Base-by-base conservation (phyloP, 2,113 vertebrate species). In the Chrysochloris asiatica region DNA sequence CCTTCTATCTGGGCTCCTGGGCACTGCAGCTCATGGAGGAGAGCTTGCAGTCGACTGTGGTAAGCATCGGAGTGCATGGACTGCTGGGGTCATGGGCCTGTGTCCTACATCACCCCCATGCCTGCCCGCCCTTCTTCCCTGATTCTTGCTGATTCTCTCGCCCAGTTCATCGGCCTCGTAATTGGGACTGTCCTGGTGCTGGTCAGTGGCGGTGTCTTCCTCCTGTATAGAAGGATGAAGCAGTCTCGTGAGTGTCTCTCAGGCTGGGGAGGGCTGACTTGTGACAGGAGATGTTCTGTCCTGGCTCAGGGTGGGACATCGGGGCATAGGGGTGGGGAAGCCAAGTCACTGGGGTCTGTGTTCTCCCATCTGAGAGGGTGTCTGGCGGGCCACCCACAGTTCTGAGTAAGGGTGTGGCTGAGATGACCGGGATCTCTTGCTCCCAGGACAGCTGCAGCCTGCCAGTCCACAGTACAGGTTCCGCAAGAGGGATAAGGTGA, bases 401-500 rank as follows among this genome's bases (percentile, higher is more conserved):
- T n/a, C n/a, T n/a, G n/a, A n/a, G n/a, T n/a, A n/a, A n/a, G 2
- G 26, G 4, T 30, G 8, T 14, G 30, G 28, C 59, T n/a, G 63
- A 7, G 33, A n/a, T n/a, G n/a, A 33, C 56, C 56, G 21, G 56
- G 7, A 21, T 59, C 45, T 50, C 80, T 50, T 6, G 93, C 38
- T 97, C 97, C 22, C 95, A 99, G 99, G 97, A 82, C 98, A 97
- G 67, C 97, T 94, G 4, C 98, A 98, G 93, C 97, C 98, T 0
- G 98, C 97, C 0, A 92, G 94, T 38, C 98, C 98, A 67, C 98
- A 98, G 77, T 99, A 99, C 96, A 98, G 99, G 33, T 99, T 99
- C 88, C 98, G 98, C 89, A 99, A 99, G 96, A 98, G 99, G 88
- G 99, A 99, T 97, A 99, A 99, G 93, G 98, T 99, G 65, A 97